phyloP scores from a whole-genome alignment of 2,797 vertebrate species.

The Trachops cirrhosus region DNA sequence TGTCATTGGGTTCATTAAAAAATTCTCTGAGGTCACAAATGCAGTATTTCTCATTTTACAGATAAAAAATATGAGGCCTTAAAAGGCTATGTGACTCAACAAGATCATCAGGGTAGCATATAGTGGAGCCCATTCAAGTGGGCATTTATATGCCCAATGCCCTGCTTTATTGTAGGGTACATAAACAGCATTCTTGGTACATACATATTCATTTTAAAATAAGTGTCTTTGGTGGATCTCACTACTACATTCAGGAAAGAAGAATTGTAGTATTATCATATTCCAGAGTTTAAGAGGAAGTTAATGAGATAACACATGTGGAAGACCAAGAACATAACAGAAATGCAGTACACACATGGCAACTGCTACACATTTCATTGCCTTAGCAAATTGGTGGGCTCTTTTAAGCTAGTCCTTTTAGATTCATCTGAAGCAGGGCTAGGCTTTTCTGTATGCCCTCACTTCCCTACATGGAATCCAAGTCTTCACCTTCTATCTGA shows the following conservation, averaged over 20 bases:
- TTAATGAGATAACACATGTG: neutral
- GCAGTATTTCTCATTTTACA: slow-evolving; percentile 2
- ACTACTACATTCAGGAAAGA: neutral
- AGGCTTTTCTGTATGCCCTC: neutral
- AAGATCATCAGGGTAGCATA: neutral
- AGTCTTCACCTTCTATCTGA: neutral
- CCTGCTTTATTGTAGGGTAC: neutral
- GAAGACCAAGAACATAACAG: neutral
- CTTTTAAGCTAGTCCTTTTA: neutral
- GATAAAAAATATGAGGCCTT: slow-evolving; percentile 2
- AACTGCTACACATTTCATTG: neutral
- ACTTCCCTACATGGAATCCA: neutral
- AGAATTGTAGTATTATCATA: neutral
- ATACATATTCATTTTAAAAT: neutral
- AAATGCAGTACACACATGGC: neutral
- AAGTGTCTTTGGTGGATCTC: neutral
- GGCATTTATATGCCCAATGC: neutral
- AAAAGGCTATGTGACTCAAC: neutral
- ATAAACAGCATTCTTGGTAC: neutral
- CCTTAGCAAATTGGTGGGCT: neutral
- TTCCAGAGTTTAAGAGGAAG: neutral
- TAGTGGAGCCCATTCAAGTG: neutral
- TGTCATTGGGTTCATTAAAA: neutral
- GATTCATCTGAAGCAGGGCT: neutral
- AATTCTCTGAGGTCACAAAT: neutral